Conservation (phyloP, 1,140 invertebrate genomes). For the Vollenhovia emeryi region DNA sequence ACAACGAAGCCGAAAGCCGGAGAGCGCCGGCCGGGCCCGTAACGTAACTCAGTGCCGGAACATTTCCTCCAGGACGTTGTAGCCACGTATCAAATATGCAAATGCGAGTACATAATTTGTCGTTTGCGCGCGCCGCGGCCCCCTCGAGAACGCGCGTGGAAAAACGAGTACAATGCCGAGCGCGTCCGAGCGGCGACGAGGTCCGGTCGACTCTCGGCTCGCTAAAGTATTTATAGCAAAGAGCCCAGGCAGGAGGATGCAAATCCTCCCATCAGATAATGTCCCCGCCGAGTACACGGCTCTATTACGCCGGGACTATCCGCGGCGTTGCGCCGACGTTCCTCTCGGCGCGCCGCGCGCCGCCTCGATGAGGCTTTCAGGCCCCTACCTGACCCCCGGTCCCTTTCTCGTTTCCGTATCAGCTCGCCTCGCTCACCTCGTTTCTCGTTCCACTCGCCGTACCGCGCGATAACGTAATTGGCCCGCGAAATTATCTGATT, state of each 20-base stretch:
- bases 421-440: not conserved
- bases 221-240: constrained; percentile 62
- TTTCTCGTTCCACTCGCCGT: not conserved
- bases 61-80: constrained; percentile 71
- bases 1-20: constrained; percentile 2
- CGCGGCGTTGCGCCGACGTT: constrained; percentile 19
- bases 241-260: constrained; percentile 46
- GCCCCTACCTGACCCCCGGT: not conserved
- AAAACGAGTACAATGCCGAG: constrained; percentile 68
- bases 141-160: constrained; percentile 51
- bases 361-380: constrained; percentile 61
- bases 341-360: constrained; percentile 46
- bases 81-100: constrained; percentile 78
- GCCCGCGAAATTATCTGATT: constrained; percentile 77
- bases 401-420: not conserved
- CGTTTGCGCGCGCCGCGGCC: constrained; percentile 60
- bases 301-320: constrained; percentile 75
- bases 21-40: constrained; percentile 26
- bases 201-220: not conserved
- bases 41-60: constrained; percentile 71
- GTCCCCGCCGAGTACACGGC: constrained; percentile 60
- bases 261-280: constrained; percentile 78
- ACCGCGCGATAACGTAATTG: constrained; percentile 74
- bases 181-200: constrained; percentile 9
- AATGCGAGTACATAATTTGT: constrained; percentile 78